phyloP scores from a whole-genome alignment of 1,140 invertebrate genomes.

The Anoplolepis gracilipes region DNA sequence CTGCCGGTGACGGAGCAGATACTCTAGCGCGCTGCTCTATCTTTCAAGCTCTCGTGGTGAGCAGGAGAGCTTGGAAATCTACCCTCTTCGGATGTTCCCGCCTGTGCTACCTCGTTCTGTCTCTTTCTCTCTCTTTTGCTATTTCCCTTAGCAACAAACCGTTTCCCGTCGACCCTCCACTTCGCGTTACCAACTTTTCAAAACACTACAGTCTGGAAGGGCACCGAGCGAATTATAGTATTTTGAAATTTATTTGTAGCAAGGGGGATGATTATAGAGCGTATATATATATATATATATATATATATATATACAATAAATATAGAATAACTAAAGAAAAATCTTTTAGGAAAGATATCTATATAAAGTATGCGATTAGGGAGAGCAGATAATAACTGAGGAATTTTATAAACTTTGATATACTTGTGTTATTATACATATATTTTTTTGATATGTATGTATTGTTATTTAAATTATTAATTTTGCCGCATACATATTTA shows the following conservation, averaged over 20 bases:
- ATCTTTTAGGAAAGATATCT: neutral
- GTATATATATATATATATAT: no score
- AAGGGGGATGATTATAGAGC: neutral
- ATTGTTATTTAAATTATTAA: no score
- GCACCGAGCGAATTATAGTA: constrained; percentile 16
- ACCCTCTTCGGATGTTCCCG: neutral
- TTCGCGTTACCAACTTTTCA: constrained; percentile 44
- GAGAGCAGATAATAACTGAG: neutral
- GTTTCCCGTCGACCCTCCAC: neutral
- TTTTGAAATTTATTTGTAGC: neutral
- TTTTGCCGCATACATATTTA: neutral
- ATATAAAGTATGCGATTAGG: neutral
- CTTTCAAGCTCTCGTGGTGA: constrained; percentile 3
- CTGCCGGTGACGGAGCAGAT: constrained; percentile 70
- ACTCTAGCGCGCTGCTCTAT: constrained; percentile 32
- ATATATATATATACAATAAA: no score
- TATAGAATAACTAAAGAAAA: neutral
- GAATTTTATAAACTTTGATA: neutral
- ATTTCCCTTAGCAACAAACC: constrained; percentile 65
- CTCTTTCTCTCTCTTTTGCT: constrained; percentile 6
- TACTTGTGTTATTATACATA: no score
- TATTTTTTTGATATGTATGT: no score
- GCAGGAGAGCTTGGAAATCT: neutral
- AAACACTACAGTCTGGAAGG: constrained; percentile 26
- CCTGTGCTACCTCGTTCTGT: constrained; percentile 1